phyloP scores from a whole-genome alignment of 2,888 invertebrate species.

The Tenodera sinensis region DNA sequence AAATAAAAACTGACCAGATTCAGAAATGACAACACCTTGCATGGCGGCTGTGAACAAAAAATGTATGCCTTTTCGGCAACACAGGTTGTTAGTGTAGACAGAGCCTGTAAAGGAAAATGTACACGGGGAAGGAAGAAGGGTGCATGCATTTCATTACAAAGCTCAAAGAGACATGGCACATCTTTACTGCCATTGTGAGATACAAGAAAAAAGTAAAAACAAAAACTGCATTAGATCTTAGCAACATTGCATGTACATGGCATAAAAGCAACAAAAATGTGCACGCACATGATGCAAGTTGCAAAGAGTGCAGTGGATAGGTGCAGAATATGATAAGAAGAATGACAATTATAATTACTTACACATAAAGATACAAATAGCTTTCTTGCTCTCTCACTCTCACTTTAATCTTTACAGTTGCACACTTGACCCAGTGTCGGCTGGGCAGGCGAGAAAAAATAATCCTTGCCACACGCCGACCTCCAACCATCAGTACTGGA shows the following conservation, averaged over 20 bases:
- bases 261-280: neutral
- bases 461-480: constrained; percentile 22
- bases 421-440: constrained; percentile 22
- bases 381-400: constrained; percentile 20
- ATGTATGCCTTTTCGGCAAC: neutral
- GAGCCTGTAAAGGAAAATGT: neutral
- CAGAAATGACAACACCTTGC: constrained; percentile 6
- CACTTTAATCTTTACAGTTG: constrained; percentile 17
- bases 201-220: neutral
- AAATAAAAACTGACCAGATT: constrained; percentile 26
- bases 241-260: neutral
- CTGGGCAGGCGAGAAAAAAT: constrained; percentile 28
- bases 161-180: neutral
- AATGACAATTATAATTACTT: constrained; percentile 28
- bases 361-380: constrained; percentile 32
- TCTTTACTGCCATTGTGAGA: neutral
- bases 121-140: neutral
- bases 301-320: constrained; percentile 12
- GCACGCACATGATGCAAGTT: neutral
- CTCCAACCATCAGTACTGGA: constrained; percentile 21
- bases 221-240: neutral
- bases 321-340: constrained; percentile 15
- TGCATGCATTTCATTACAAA: neutral
- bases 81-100: neutral
- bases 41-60: constrained; percentile 11